Base-by-base conservation (phyloP, 2,797 vertebrate species). In the Scolopax rusticola region DNA sequence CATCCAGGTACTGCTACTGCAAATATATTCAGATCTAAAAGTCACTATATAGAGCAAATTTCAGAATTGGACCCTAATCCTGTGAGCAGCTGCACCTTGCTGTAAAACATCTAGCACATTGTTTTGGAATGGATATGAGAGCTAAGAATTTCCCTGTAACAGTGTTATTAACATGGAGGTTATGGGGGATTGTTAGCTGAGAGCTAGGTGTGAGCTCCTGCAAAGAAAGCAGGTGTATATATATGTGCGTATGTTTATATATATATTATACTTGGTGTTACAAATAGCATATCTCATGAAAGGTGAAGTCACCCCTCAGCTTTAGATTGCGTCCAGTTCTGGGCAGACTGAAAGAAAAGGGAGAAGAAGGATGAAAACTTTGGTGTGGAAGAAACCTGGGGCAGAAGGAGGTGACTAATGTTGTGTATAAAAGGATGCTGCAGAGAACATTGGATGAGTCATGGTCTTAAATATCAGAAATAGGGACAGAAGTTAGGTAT, bases 51-150 rank as follows among this genome's bases (percentile, higher is more conserved):
- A 36, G 50, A 89, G 59, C 50, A 57, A 6, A 28, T 43, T 59
- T 65, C 47, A 73, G 38, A 47, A 60, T 0, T 36, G 40, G 41
- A 93, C 32, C 61, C 32, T 84, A 65, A 80, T 87, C 60, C 69
- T n/a, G 19, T 30, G 20, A 32, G 53, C 61, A 41, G 51, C 79
- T 91, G 51, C 63, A 61, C 47, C 53, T 69, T 40, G 28, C 83
- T 84, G 61, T 54, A 47, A 88, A 68, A 57, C 18, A 30, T 36
- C 16, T 7, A 47, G 11, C 2, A 3, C 0, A 0, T n/a, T 57
- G 64, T 30, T 21, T 45, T 68, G 57, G 25, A 70, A 47, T 30
- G 50, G 59, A 36, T 76, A 27, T 0, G 0, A 61, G 81, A 81
- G 61, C 11, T 38, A 61, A 69, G 32, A n/a, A 47, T 69, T 91